phyloP scores from a whole-genome alignment of 2,113 vertebrate species.

The Trichechus manatus region DNA sequence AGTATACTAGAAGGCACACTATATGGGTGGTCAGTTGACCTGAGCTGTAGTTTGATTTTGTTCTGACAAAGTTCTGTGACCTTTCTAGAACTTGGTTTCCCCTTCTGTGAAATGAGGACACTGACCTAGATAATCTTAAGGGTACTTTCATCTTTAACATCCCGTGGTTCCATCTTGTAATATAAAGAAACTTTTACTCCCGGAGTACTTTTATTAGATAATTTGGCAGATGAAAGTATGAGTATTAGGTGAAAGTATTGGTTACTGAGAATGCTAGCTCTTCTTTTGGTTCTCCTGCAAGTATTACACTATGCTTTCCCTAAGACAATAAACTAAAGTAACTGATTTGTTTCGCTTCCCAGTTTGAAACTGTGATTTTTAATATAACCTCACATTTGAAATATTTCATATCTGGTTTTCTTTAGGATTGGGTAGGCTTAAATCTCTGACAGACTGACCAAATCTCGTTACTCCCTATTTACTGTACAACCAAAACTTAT shows the following conservation, averaged over 20 bases:
- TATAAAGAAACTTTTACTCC: background rate
- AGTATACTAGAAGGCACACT: background rate
- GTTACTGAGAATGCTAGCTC: background rate
- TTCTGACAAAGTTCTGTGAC: constrained; percentile 5
- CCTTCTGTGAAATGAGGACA: constrained; percentile 2
- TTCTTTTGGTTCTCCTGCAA: constrained; percentile 44
- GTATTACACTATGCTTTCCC: background rate
- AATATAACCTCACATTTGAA: constrained; percentile 67
- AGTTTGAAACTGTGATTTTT: constrained; percentile 73
- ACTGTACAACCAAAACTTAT: constrained; percentile 30
- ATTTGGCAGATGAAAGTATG: constrained; percentile 20
- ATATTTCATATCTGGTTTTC: constrained; percentile 68
- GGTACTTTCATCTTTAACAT: background rate
- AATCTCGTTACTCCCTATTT: constrained; percentile 68
- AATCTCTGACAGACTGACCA: constrained; percentile 51
- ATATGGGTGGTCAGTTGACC: background rate
- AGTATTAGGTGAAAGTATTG: constrained; percentile 25
- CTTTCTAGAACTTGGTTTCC: background rate
- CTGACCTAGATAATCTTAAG: background rate
- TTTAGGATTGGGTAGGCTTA: constrained; percentile 15
- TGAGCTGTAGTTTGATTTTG: background rate
- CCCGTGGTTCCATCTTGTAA: background rate
- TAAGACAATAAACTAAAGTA: constrained; percentile 48
- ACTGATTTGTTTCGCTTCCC: constrained; percentile 50
- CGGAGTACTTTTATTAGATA: constrained; percentile 11